A percentile compares a stretch with the other conserved stretches of the same genome.
Conservation (phyloP, 2,797 vertebrate genomes). For the Pantherophis vulpinus region DNA sequence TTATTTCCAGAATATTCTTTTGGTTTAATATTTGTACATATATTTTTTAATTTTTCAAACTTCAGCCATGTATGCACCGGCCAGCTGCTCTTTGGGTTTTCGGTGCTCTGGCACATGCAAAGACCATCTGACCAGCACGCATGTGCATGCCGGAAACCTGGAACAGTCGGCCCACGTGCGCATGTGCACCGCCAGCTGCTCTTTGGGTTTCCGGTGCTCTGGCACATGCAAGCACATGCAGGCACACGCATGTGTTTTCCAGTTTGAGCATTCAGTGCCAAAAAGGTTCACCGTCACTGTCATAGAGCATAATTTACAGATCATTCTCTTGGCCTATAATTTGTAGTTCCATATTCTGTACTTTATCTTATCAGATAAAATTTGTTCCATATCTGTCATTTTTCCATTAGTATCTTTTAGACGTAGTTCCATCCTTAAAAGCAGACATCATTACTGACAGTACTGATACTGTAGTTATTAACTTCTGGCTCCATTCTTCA, state of each 20-base stretch:
- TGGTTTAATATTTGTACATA: neutral
- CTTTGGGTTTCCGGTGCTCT: no score
- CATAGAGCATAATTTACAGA: neutral
- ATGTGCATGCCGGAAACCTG: no score
- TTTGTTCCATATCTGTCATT: neutral
- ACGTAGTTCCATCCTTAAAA: neutral
- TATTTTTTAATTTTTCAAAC: neutral
- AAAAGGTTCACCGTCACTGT: no score
- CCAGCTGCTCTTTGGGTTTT: no score
- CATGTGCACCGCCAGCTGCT: no score
- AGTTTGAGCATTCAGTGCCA: no score
- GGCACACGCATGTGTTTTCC: no score
- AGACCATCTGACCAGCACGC: no score
- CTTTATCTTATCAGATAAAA: neutral
- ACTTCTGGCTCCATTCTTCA: neutral
- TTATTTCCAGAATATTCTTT: neutral
- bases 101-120: no score
- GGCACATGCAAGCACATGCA: no score
- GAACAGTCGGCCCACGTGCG: no score
- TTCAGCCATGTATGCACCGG: neutral
- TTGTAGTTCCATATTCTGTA: neutral
- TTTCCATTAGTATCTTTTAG: neutral
- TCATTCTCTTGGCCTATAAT: neutral
- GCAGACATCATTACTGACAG: neutral
- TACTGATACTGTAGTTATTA: neutral